Evolutionary conservation across 1,140 invertebrate genomes (phyloP).

Genomic region (Cydia splendana): DNA sequence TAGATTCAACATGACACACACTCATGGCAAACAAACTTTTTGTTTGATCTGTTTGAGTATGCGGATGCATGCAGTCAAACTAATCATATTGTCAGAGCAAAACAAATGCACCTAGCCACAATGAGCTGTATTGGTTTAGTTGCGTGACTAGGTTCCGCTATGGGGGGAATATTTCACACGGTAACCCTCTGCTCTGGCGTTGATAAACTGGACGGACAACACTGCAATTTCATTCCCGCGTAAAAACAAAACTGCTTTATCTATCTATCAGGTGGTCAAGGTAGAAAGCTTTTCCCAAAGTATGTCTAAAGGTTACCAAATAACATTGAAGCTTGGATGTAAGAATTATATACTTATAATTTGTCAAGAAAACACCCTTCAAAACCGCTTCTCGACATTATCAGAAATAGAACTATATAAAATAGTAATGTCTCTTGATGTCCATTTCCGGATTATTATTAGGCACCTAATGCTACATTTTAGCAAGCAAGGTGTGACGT

Average conservation of each 20-base stretch:
- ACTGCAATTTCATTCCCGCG: background rate
- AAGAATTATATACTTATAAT: background rate
- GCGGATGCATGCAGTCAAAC: conserved; percentile 14
- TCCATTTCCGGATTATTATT: too few relatives aligned
- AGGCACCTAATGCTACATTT: too few relatives aligned
- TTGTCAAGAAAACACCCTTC: too few relatives aligned
- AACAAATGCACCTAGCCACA: conserved; percentile 19
- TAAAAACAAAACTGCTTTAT: background rate
- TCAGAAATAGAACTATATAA: too few relatives aligned
- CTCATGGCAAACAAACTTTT: background rate
- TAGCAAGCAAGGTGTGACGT: too few relatives aligned
- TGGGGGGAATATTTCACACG: conserved; percentile 24
- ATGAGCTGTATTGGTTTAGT: conserved; percentile 28
- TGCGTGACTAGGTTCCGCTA: conserved; percentile 22
- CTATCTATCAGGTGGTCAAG: background rate
- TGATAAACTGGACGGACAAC: conserved; percentile 4
- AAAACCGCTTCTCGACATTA: too few relatives aligned
- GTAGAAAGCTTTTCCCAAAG: background rate
- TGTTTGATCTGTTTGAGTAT: conserved; percentile 6
- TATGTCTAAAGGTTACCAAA: background rate
- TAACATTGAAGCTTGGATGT: background rate
- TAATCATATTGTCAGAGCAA: conserved; percentile 7
- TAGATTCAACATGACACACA: background rate
- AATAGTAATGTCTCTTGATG: too few relatives aligned
- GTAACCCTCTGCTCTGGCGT: conserved; percentile 15